phyloP scores from a whole-genome alignment of 53 echinoderm and acorn worm genomes.

The Mesocentrotus franciscanus region DNA sequence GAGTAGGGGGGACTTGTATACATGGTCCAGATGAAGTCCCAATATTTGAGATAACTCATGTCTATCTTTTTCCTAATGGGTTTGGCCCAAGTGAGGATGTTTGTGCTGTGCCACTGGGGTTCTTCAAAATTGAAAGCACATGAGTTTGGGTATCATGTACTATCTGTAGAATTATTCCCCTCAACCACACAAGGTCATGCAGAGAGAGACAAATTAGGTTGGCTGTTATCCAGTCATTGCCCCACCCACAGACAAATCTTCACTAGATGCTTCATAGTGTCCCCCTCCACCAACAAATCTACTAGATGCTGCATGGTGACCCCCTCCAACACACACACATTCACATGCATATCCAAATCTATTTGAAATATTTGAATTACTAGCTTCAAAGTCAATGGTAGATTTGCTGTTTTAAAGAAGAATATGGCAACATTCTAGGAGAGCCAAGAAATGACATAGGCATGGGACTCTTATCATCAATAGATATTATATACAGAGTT shows the following conservation, averaged over 20 bases:
- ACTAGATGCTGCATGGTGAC: not conserved
- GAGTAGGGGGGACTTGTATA: not conserved
- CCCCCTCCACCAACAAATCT: not conserved
- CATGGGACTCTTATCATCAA: not conserved
- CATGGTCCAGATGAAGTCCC: not conserved
- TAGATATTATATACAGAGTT: not conserved
- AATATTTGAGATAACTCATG: not conserved
- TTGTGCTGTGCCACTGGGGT: slow-evolving; percentile 42
- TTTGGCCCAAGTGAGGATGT: slow-evolving; percentile 13
- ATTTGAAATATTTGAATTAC: not conserved
- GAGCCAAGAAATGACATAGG: not conserved
- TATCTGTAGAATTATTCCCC: slow-evolving; percentile 6
- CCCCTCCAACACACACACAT: not conserved
- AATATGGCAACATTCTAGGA: not conserved
- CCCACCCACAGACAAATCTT: slow-evolving; percentile 13
- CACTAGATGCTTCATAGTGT: not conserved
- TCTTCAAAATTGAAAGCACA: slow-evolving; percentile 48
- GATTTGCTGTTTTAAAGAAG: not conserved
- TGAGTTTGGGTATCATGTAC: slow-evolving; percentile 57
- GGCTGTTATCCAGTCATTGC: slow-evolving; percentile 32
- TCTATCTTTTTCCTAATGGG: not conserved
- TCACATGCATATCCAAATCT: too few relatives aligned
- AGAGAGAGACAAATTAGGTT: slow-evolving; percentile 54
- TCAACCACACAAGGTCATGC: slow-evolving; percentile 52
- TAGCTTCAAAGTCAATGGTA: not conserved